Evolutionary conservation across 1,140 invertebrate genomes (phyloP).

Genomic region (Eubasilissa regina): DNA sequence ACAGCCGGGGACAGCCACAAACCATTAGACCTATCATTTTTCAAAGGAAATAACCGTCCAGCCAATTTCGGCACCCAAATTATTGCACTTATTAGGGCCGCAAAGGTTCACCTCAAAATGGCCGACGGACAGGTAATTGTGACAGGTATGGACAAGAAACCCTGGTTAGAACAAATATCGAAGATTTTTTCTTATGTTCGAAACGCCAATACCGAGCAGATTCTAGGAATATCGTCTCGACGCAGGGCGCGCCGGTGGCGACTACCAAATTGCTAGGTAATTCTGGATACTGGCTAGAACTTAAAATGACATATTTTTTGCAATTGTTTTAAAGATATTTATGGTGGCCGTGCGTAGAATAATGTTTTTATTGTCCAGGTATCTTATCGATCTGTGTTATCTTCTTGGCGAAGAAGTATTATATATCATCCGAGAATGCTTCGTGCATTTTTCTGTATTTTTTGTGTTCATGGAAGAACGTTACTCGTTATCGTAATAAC

Average conservation of each 20-base stretch:
- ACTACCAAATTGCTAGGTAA: neutral
- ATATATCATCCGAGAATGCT: too few relatives aligned
- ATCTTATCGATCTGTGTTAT: neutral
- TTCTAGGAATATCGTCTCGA: slow-evolving; percentile 26
- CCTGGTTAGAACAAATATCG: neutral
- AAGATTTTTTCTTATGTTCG: neutral
- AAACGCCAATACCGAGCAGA: neutral
- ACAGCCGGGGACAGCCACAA: slow-evolving; percentile 3
- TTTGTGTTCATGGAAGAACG: too few relatives aligned
- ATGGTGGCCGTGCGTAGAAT: neutral
- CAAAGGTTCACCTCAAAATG: slow-evolving; percentile 2
- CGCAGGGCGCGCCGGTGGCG: neutral
- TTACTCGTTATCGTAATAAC: too few relatives aligned
- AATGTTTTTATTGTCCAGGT: slow-evolving; percentile 3
- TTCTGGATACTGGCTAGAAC: neutral
- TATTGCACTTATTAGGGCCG: slow-evolving; percentile 15
- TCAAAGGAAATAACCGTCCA: slow-evolving; percentile 10
- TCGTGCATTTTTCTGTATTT: too few relatives aligned
- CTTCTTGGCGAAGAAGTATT: too few relatives aligned
- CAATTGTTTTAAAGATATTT: slow-evolving; percentile 30
- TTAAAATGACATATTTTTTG: slow-evolving; percentile 22
- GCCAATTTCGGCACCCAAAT: slow-evolving; percentile 14
- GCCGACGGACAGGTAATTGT: slow-evolving; percentile 15
- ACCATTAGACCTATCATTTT: slow-evolving; percentile 11
- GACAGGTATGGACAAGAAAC: neutral